Base-by-base conservation (phyloP, 64 coral and sea anemone species). In the Montipora cactus region DNA sequence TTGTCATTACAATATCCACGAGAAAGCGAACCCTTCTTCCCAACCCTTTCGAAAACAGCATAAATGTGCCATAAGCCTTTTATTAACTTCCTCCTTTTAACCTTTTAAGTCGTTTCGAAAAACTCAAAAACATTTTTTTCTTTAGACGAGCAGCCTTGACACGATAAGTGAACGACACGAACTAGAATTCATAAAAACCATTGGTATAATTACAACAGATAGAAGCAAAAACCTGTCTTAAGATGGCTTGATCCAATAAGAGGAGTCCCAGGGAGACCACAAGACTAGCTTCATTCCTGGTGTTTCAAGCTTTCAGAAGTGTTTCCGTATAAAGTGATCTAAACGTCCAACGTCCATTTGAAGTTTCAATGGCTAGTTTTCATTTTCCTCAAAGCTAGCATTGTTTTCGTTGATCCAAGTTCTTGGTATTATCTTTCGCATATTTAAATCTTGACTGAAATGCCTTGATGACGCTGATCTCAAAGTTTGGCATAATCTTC, bases 71-170 rank as follows among this genome's bases (percentile, higher is more conserved):
- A 8, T 57, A 11, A 57, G 53, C 0, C 0, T 57, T 57, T 57
- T 7, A 57, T 57, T 11, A 57, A 8, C 6, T 7, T 57, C 7
- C 7, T 11, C 6, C 53, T 57, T 57, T 57, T 8, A 57, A 11
- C 11, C 7, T 57, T 57, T 37, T 37, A 57, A 57, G 7, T 57
- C 11, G 53, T 11, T 57, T 5, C 53, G 11, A 57, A 57, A 57
- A 6, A 21, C 47, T 72, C 21, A 1, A 86, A 51, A 21, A 16
- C 45, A 49, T 85, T 50, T 47, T 67, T 11, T 71, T 3, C 66
- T 86, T 68, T 62, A 68, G 10, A 71, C 37, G n/a, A 71, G 82
- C 82, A 86, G 82, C 82, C 82, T 86, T 86, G 82, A 86, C 82
- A 86, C 18, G 48, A 49, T 8, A 71, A 9, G 3, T 49, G 8